These are phyloP conservation scores for Empidonax traillii DNA, from an alignment of 2,113 vertebrate genomes.

Conservation along the genomic window DNA sequence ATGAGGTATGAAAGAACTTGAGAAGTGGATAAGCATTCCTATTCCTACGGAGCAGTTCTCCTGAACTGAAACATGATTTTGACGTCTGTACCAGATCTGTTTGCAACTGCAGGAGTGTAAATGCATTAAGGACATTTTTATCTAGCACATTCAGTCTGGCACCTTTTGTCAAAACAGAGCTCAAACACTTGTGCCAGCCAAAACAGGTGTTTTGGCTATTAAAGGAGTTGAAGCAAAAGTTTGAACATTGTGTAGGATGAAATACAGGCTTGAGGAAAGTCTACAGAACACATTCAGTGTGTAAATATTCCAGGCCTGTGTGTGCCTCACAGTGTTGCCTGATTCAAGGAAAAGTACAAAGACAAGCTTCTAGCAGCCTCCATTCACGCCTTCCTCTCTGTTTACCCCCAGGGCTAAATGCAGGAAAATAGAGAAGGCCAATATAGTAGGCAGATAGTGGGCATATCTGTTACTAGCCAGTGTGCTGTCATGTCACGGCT, in stretches of 20 bases:
- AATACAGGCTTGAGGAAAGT: not conserved
- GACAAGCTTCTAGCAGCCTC: not conserved
- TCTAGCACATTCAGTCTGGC: not conserved
- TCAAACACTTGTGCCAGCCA: not conserved
- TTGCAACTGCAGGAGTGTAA: not conserved
- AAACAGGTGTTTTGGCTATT: not conserved
- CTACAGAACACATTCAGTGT: not conserved
- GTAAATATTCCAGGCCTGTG: not conserved
- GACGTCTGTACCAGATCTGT: not conserved
- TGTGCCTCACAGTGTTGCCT: not conserved
- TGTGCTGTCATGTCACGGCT: not conserved
- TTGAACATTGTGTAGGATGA: not conserved
- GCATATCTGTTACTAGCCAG: not conserved
- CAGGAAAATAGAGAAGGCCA: not conserved
- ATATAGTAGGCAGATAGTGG: not conserved
- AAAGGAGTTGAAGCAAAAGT: not conserved
- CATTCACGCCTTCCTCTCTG: not conserved
- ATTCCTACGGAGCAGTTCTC: rapidly evolving
- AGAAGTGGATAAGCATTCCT: not conserved
- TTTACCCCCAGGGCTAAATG: not conserved
- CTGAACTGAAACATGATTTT: not conserved
- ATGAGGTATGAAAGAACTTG: not conserved
- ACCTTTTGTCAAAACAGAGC: slow-evolving; percentile 19
- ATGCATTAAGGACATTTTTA: not conserved
- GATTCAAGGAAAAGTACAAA: not conserved